These are phyloP conservation scores for Syngnathus scovelli DNA, from an alignment of 2,113 vertebrate genomes.

Conservation along the genomic window DNA sequence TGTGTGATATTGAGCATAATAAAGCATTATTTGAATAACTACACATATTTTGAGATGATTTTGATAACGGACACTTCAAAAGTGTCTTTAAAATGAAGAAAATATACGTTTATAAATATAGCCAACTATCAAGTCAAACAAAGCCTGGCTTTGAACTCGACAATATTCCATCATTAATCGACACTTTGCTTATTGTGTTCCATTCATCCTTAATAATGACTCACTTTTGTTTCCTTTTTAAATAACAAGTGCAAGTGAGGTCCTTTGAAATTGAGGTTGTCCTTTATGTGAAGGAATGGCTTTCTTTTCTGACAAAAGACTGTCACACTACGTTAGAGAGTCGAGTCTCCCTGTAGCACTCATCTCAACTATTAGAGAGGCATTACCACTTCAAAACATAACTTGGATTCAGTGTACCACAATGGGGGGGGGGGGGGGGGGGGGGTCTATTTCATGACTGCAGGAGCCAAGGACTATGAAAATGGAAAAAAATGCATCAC, in stretches of 20 bases:
- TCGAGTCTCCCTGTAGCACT: constrained; percentile 53
- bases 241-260: constrained; percentile 20
- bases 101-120: background rate
- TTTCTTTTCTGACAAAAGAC: constrained; percentile 58
- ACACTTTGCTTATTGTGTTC: constrained; percentile 15
- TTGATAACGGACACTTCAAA: background rate
- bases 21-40: background rate
- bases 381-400: constrained; percentile 70
- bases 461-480: constrained; percentile 41
- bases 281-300: constrained; percentile 46
- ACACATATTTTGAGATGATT: background rate
- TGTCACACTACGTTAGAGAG: constrained; percentile 56
- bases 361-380: constrained; percentile 60
- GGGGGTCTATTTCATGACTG: constrained; percentile 42
- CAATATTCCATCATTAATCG: constrained; percentile 14
- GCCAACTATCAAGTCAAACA: background rate
- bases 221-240: constrained; percentile 12
- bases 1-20: background rate
- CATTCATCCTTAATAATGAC: constrained; percentile 25
- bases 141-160: background rate
- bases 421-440: constrained; percentile 29
- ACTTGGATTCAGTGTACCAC: constrained; percentile 42
- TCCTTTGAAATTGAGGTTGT: constrained; percentile 43
- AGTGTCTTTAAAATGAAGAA: background rate
- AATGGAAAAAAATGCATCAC: constrained; percentile 25